Base-by-base conservation (phyloP, 2,888 invertebrate genomes). In the Lycaena phlaeas region DNA sequence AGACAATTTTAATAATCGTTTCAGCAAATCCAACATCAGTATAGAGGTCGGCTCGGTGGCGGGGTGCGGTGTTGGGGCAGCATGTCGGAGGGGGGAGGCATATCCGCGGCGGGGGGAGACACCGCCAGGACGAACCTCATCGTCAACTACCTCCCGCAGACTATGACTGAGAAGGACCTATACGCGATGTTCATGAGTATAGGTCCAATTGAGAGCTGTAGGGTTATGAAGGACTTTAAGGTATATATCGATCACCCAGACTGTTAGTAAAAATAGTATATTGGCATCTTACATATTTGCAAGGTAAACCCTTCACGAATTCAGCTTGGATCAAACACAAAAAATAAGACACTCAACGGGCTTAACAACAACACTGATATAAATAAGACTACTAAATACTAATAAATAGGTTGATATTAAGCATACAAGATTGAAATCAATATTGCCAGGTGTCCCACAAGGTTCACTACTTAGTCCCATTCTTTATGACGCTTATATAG, bases 131-230 rank as follows among this genome's bases (percentile, higher is more conserved):
- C 94, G 43, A 97, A 97, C 85, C 88, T 97, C 56, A 97, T 97
- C 55, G 93, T 97, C 62, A 97, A 97, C 86, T 97, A 97, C 76
- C 87, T 97, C 59, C 97, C 97, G 18, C 97, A 97, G 81, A 93
- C 91, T 59, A 92, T 97, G 87, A 93, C 94, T 1, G 97, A 97
- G 70, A 92, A 93, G 65, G 96, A 96, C 62, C 87, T 97, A 42
- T 93, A 92, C 67, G 91, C 92, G 51, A 90, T 97, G 86, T 97
- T 97, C 74, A 89, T 92, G 56, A 90, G 92, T 40, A 91, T 95
- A 55, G 97, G 97, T 37, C 92, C 93, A 14, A 90, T 97, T 34
- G 95, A 95, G 67, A 94, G 92, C 56, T 94, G 94, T 69, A 89
- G 96, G 57, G 94, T 97, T 57, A 95, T 95, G 94, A 92, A 93